Evolutionary conservation across 2,888 invertebrate species (phyloP), one percentile per base, ranked within the genome.

Genomic region (Acleris literana): DNA sequence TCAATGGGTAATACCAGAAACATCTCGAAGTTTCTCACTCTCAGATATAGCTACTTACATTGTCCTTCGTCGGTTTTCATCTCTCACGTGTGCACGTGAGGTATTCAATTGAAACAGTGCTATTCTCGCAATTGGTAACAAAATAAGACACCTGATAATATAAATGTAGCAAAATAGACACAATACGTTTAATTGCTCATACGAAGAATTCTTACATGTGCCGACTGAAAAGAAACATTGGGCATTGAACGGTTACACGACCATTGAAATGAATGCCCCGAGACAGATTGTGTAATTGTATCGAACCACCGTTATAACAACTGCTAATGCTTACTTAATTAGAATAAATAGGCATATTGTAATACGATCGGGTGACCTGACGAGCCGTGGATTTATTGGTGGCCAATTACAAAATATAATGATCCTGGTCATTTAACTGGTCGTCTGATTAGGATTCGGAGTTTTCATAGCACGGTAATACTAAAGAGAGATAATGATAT

Each of bases 121-220:
- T 33, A 33, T 33, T 33, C 33, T 33, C 33, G 33, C 33, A 33
- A 33, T 9, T 25, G 11, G n/a, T 3, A 22, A 51, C 29, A 53
- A 20, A 71, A 71, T 63, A 55, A 72, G 70, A 73, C 74, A 72
- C 79, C 79, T 77, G 20, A 11, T 56, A 18, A 62, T 57, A 69
- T 55, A 62, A 64, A 62, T 59, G 44, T 43, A 72, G 81, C 76
- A 75, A 78, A 63, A 59, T 55, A 59, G 44, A 54, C 49, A 39
- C 64, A 48, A 58, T 61, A 51, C 22, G 9, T n/a, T 22, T 43
- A 5, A 51, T 43, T 33, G 43, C n/a, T 48, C 44, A 61, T 64
- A 48, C 7, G 60, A 29, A 49, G 46, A 43, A 51, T 57, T 49
- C 18, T 64, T 53, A 53, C 61, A 57, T 20, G 29, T 54, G 25